Conservation (phyloP, 2,888 invertebrate genomes). For the Syrista parreyssii region DNA sequence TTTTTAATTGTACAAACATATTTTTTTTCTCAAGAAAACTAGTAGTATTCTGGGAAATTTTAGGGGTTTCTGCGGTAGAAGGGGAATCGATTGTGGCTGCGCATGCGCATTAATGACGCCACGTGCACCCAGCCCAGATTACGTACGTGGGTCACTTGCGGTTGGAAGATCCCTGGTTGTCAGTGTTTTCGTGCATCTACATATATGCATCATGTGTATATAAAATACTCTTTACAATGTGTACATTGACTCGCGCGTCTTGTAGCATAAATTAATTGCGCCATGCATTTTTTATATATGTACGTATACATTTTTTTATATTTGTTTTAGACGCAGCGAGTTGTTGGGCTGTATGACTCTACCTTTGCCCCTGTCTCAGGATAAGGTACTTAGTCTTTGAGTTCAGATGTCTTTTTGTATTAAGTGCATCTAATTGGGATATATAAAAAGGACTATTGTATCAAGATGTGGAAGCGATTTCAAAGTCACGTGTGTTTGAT, state of each 20-base stretch:
- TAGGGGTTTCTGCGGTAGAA: conserved; percentile 37
- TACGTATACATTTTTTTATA: conserved; percentile 57
- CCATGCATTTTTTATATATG: not conserved
- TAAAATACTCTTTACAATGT: too few relatives aligned
- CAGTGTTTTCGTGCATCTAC: too few relatives aligned
- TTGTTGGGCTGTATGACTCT: conserved; percentile 95
- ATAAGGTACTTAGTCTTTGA: conserved; percentile 68
- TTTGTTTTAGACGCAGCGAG: conserved; percentile 87
- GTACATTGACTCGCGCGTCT: too few relatives aligned
- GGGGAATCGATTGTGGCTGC: conserved; percentile 61
- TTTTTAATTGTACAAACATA: too few relatives aligned
- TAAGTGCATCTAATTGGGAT: too few relatives aligned
- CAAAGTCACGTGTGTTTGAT: conserved; percentile 12
- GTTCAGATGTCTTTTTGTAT: too few relatives aligned
- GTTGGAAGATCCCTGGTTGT: too few relatives aligned
- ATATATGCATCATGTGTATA: too few relatives aligned
- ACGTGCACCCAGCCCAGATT: conserved; percentile 47
- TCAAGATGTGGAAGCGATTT: not conserved
- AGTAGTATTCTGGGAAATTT: conserved; percentile 14
- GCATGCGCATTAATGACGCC: conserved; percentile 57
- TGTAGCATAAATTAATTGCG: too few relatives aligned
- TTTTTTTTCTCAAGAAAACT: not conserved
- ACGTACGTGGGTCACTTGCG: too few relatives aligned
- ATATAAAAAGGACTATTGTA: too few relatives aligned
- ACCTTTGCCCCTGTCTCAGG: conserved; percentile 83